Conservation (phyloP, 2,888 invertebrate genomes). For the Dynastes tityus region DNA sequence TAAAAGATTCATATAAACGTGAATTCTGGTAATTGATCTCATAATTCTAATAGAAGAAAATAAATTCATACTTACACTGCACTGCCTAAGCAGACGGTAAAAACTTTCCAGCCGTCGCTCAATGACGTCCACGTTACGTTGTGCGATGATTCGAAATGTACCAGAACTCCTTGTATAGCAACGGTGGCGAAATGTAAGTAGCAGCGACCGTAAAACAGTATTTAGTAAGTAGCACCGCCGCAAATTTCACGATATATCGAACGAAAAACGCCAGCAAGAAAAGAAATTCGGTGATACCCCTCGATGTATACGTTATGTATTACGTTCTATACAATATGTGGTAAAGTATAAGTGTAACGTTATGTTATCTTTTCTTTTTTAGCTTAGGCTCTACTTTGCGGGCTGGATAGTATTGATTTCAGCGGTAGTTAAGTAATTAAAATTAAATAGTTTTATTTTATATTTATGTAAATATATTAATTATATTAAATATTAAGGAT, state of each 20-base stretch:
- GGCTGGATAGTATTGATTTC: background rate
- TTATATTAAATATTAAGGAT: background rate
- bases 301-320: background rate
- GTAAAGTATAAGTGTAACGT: background rate
- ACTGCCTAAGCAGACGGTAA: constrained; percentile 63
- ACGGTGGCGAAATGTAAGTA: background rate
- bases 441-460: constrained; percentile 14
- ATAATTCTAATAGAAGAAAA: background rate
- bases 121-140: constrained; percentile 62
- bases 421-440: constrained; percentile 22
- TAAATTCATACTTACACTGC: constrained; percentile 61
- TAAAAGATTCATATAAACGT: no score
- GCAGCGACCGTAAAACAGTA: background rate
- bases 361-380: background rate
- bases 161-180: constrained; percentile 5
- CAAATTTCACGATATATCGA: constrained; percentile 19
- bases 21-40: no score
- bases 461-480: background rate
- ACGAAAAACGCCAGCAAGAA: background rate
- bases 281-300: background rate
- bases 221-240: constrained; percentile 25
- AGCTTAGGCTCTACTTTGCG: constrained; percentile 30
- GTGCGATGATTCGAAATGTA: constrained; percentile 48
- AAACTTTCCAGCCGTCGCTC: constrained; percentile 63
- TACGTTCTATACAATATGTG: no score